Base-by-base conservation (phyloP, 2,797 vertebrate genomes). In the Percopsis omiscomaycus region DNA sequence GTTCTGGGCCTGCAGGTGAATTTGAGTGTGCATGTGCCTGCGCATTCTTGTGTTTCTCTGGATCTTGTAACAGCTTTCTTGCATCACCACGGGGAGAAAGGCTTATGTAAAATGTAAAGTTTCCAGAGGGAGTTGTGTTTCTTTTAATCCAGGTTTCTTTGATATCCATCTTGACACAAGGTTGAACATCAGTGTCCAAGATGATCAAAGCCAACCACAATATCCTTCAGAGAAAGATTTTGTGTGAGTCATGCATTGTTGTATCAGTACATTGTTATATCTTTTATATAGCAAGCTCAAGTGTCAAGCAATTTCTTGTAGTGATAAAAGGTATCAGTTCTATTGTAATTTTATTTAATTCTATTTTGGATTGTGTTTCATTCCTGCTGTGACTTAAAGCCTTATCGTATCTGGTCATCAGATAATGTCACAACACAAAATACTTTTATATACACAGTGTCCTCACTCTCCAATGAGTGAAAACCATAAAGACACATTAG, bases 1-100 rank as follows among this genome's bases (percentile, higher is more conserved):
- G 22, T 22, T 22, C 22, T 22, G 22, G 22, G 22, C 22, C 22
- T 22, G 22, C 47, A 56, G 74, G 67, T 22, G 37, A 16, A 78
- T 78, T 73, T 12, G 47, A 15, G 45, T 61, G 28, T 61, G 42
- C 16, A 66, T 78, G 61, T 65, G 56, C 4, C 29, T 29, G 13
- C 1, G 27, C 53, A 13, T 6, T 59, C 57, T 59, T 59, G 15
- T 45, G 32, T 37, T 2, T 37, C 9, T 8, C 9, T 37, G 32
- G 32, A 37, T 8, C 32, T 37, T 37, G 32, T 37, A 37, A 8
- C 32, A 5, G 32, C 32, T 37, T 22, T 61, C 15, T 30, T 1
- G 9, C 42, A 16, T 22, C 16, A 28, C 4, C 27, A 54, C 12
- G 5, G 11, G 5, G 28, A 29, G 52, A 30, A 14, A n/a, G 52